phyloP scores from a whole-genome alignment of 2,888 invertebrate genomes.

The Tigriopus californicus region DNA sequence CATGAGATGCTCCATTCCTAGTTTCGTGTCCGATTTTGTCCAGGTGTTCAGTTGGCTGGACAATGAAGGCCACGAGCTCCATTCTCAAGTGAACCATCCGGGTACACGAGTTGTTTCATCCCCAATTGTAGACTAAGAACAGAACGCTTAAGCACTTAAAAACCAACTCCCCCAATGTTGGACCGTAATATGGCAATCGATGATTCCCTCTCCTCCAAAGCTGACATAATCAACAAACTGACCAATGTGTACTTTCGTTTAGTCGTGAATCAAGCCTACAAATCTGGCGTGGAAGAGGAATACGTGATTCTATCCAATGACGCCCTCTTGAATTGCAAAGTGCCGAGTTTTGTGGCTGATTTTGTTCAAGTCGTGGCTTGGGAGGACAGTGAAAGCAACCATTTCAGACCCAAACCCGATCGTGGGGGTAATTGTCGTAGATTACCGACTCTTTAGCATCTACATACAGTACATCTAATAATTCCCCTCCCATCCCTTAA shows the following conservation, averaged over 20 bases:
- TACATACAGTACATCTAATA: no score
- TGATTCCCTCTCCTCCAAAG: no score
- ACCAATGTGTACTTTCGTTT: no score
- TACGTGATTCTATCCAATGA: constrained; percentile 71
- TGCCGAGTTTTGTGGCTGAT: constrained; percentile 80
- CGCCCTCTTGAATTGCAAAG: constrained; percentile 77
- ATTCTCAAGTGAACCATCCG: no score
- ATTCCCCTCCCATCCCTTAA: no score
- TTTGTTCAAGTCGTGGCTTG: constrained; percentile 66
- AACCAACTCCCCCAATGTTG: no score
- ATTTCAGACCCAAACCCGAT: neutral
- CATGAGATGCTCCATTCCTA: constrained; percentile 70
- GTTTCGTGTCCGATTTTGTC: constrained; percentile 64
- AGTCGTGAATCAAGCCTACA: neutral
- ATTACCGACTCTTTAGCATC: no score
- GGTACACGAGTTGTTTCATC: no score
- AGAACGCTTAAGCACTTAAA: no score
- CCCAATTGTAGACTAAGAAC: no score
- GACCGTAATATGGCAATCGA: no score
- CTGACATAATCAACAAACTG: no score
- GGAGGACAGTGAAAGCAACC: constrained; percentile 31
- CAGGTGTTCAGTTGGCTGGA: constrained; percentile 65
- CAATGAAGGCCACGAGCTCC: constrained; percentile 42
- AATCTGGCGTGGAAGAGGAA: neutral
- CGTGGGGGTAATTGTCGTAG: neutral